Conservation (phyloP, 2,888 invertebrate species). For the Malthinus flaveolus region DNA sequence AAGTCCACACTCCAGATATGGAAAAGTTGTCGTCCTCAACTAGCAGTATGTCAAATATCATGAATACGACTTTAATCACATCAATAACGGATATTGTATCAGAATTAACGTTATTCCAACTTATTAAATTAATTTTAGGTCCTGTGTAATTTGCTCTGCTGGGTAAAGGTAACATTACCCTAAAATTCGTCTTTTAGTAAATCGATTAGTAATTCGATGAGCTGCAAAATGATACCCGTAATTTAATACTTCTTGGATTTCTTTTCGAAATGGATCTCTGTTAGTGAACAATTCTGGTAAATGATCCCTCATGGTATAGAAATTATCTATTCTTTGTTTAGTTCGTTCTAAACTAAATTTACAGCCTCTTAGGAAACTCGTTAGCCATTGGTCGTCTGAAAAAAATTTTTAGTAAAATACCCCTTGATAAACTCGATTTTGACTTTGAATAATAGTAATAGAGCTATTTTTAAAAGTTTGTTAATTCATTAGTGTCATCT, state of each 20-base stretch:
- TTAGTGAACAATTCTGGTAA: conserved; percentile 62
- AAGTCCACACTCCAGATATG: background rate
- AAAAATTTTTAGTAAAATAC: background rate
- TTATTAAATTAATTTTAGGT: background rate
- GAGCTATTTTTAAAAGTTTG: too few relatives aligned
- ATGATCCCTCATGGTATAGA: conserved; percentile 60
- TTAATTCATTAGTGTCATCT: too few relatives aligned
- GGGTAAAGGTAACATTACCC: background rate
- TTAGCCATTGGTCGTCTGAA: conserved; percentile 58
- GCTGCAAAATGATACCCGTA: conserved; percentile 6
- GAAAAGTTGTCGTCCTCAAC: background rate
- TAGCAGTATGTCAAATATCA: background rate
- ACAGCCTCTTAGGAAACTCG: conserved; percentile 59
- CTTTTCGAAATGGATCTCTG: conserved; percentile 53
- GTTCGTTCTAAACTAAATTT: conserved; percentile 60
- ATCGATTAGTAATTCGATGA: background rate
- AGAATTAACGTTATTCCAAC: background rate
- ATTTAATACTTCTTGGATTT: conserved; percentile 31
- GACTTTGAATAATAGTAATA: too few relatives aligned
- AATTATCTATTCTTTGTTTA: conserved; percentile 62
- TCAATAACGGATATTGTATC: background rate
- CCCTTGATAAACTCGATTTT: too few relatives aligned
- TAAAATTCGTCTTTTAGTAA: background rate
- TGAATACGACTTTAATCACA: background rate
- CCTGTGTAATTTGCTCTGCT: background rate